phyloP scores from a whole-genome alignment of 2,888 invertebrate species.

The Lithophane ornitopus region DNA sequence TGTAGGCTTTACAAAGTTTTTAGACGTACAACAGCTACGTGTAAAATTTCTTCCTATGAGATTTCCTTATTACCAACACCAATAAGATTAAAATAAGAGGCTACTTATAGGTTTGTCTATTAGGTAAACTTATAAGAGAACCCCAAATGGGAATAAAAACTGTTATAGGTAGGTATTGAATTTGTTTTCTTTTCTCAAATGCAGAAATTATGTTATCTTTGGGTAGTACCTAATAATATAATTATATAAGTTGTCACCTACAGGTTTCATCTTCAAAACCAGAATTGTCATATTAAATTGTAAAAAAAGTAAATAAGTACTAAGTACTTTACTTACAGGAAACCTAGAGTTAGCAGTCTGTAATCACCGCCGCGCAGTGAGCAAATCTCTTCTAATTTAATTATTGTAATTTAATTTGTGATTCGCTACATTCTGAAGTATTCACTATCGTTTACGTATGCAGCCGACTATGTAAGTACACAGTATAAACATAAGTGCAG shows the following conservation, averaged over 20 bases:
- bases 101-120: not conserved
- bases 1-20: not conserved
- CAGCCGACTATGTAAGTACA: slow-evolving; percentile 34
- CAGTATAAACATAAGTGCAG: slow-evolving; percentile 66
- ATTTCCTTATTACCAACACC: not conserved
- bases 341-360: not conserved
- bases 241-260: not conserved
- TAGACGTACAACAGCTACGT: not conserved
- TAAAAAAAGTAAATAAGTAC: too few species aligned
- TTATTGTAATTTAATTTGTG: slow-evolving; percentile 54
- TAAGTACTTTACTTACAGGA: not conserved
- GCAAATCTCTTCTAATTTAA: slow-evolving; percentile 36
- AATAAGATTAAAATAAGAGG: not conserved
- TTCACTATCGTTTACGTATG: slow-evolving; percentile 37
- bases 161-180: too few species aligned
- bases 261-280: not conserved
- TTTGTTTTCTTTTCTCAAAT: not conserved
- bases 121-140: not conserved
- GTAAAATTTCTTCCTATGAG: not conserved
- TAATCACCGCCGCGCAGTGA: slow-evolving; percentile 7
- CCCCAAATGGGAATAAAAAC: not conserved
- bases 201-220: too few species aligned
- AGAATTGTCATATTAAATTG: too few species aligned
- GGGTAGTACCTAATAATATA: not conserved
- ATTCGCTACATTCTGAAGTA: slow-evolving; percentile 20